Conservation (phyloP, 2,888 invertebrate species). For the Pristionchus exspectatus region DNA sequence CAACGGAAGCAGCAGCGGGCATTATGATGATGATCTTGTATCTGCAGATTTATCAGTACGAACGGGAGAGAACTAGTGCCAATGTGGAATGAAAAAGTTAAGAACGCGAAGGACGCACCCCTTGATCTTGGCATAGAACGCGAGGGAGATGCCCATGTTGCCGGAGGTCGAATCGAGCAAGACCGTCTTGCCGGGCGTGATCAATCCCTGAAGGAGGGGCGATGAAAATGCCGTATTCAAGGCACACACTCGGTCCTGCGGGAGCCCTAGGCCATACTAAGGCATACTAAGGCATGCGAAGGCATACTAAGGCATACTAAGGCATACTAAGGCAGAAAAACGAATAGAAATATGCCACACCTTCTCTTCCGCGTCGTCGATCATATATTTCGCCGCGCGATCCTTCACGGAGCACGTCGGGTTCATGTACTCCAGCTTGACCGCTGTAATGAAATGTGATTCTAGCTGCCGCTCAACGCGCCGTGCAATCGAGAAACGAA, state of each 20-base stretch:
- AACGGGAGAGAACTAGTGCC: neutral
- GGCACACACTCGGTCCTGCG: too few relatives aligned
- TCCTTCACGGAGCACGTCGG: slow-evolving; percentile 77
- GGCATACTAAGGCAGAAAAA: too few relatives aligned
- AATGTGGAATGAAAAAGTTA: too few relatives aligned
- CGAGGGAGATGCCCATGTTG: slow-evolving; percentile 78
- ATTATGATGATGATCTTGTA: neutral
- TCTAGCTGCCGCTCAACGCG: too few relatives aligned
- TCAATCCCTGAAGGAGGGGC: slow-evolving; percentile 52
- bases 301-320: too few relatives aligned
- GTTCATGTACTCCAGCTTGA: slow-evolving; percentile 78
- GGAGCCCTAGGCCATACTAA: too few relatives aligned
- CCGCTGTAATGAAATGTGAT: slow-evolving; percentile 72
- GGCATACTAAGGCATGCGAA: too few relatives aligned
- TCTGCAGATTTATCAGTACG: too few relatives aligned
- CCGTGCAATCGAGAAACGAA: too few relatives aligned
- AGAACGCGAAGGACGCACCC: slow-evolving; percentile 31
- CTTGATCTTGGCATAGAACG: slow-evolving; percentile 58
- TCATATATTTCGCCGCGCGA: slow-evolving; percentile 75
- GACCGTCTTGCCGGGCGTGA: slow-evolving; percentile 71
- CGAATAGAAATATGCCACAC: slow-evolving; percentile 30
- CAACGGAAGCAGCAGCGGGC: neutral
- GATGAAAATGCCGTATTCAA: too few relatives aligned
- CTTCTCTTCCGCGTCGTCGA: slow-evolving; percentile 66
- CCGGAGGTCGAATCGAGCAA: slow-evolving; percentile 75